A percentile compares a stretch with the other conserved stretches of the same genome.
Conservation (phyloP, 1,140 invertebrate genomes). For the Apolygus lucorum region DNA sequence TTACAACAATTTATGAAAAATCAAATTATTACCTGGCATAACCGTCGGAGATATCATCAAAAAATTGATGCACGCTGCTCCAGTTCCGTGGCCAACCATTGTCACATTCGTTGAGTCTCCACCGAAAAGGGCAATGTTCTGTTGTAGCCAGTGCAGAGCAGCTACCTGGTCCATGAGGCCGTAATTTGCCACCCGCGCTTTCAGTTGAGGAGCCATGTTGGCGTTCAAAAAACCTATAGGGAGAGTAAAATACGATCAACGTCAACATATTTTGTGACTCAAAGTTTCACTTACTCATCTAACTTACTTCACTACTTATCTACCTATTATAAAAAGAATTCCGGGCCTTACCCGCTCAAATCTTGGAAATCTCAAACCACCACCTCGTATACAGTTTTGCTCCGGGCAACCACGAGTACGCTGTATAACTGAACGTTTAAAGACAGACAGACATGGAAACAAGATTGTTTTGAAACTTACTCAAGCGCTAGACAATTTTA, state of each 20-base stretch:
- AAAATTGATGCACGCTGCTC: conserved; percentile 90
- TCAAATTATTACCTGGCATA: conserved; percentile 57
- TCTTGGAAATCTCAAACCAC: no score
- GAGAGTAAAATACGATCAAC: no score
- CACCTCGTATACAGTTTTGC: no score
- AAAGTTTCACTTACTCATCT: not conserved
- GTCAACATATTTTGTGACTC: not conserved
- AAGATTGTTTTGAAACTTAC: no score
- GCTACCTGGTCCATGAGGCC: conserved; percentile 90
- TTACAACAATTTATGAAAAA: no score
- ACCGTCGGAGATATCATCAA: conserved; percentile 89
- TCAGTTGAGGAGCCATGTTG: conserved; percentile 65
- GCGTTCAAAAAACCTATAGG: conserved; percentile 75
- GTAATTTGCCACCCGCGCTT: conserved; percentile 81
- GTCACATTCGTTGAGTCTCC: conserved; percentile 83
- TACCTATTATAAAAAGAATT: no score
- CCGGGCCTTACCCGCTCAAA: no score
- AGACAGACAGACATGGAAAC: no score
- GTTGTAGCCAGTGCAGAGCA: conserved; percentile 81
- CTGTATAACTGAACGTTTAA: no score
- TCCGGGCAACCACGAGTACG: no score
- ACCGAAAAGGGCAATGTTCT: conserved; percentile 83
- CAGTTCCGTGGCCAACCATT: conserved; percentile 85
- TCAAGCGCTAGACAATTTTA: no score
- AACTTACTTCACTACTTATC: no score